Evolutionary conservation across 2,797 vertebrate species (phyloP), one percentile per base, ranked within the genome.

Genomic region (Choloepus didactylus): DNA sequence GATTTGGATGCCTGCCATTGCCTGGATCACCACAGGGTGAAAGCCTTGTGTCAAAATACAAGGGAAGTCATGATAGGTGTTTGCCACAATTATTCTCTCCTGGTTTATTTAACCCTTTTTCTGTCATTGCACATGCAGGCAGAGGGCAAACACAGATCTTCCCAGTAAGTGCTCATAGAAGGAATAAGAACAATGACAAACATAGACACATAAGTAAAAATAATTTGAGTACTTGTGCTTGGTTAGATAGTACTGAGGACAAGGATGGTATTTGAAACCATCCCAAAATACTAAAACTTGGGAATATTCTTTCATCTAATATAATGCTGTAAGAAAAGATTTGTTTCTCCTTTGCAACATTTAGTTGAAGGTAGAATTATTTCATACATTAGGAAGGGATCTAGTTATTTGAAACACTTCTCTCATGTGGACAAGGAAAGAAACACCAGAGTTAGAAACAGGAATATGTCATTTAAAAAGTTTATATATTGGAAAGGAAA

Each of bases 401-500:
- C 18, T 83, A 77, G 21, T 77, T 69, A 67, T n/a, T 49, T 41
- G 49, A 93, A 88, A 95, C 29, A 54, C 10, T 89, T 80, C 77
- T 72, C 19, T 85, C 9, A 9, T 5, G 1, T 56, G 35, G 51
- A 91, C 15, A 69, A 92, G 59, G 35, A 87, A 96, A 79, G 93
- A 92, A 85, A 93, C 56, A 92, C 66, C 56, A 93, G 69, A 91
- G 38, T 62, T 82, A 95, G 88, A 96, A 96, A 85, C 51, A 96
- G 38, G 41, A 84, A 73, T 18, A 56, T 8, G 93, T 80, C 56
- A 77, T 91, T 95, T 87, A 89, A 93, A 93, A 85, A 41, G 69
- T 94, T 97, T 96, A 89, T 97, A 62, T 89, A 64, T 96, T 86
- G 35, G 73, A 62, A 93, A 82, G 51, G 35, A 96, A 93, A 95